Percentiles rank a stretch among this genome's conserved stretches.
These are phyloP conservation scores for Troglohyphantes excavatus DNA, from an alignment of 2,888 invertebrate species.

Conservation along the genomic window DNA sequence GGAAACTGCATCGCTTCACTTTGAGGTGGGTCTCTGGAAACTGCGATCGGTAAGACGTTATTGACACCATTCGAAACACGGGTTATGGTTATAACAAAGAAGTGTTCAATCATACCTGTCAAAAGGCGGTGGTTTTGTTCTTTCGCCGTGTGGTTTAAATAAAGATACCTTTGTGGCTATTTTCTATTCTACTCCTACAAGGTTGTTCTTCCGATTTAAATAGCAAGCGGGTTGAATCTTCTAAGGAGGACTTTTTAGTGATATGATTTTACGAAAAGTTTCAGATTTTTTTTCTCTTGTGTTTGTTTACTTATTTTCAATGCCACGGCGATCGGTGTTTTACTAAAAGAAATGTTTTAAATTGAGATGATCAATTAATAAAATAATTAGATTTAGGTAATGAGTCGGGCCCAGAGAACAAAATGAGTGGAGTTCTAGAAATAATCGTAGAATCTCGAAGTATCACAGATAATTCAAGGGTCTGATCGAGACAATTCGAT, in stretches of 20 bases:
- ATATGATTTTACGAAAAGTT: neutral
- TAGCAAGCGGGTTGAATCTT: neutral
- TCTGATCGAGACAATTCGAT: too few species aligned
- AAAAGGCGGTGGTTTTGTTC: conserved; percentile 26
- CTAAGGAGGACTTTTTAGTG: neutral
- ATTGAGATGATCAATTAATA: too few species aligned
- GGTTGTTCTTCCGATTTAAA: neutral
- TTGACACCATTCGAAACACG: conserved; percentile 43
- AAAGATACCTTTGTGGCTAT: conserved; percentile 4
- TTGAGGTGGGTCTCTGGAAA: neutral
- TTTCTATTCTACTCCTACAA: conserved; percentile 4
- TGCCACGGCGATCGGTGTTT: too few species aligned
- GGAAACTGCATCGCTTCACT: conserved; percentile 17
- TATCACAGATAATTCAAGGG: too few species aligned
- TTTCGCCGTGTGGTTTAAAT: neutral
- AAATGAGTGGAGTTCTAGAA: too few species aligned
- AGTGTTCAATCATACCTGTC: conserved; percentile 37
- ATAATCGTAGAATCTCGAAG: too few species aligned
- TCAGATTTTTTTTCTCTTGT: neutral
- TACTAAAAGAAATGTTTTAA: too few species aligned
- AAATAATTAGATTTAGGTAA: too few species aligned
- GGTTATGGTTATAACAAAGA: conserved; percentile 28
- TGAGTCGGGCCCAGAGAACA: too few species aligned
- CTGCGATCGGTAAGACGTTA: conserved; percentile 23
- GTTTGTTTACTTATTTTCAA: too few species aligned